phyloP scores from a whole-genome alignment of 2,113 vertebrate species.

The Pachypanchax playfairii region DNA sequence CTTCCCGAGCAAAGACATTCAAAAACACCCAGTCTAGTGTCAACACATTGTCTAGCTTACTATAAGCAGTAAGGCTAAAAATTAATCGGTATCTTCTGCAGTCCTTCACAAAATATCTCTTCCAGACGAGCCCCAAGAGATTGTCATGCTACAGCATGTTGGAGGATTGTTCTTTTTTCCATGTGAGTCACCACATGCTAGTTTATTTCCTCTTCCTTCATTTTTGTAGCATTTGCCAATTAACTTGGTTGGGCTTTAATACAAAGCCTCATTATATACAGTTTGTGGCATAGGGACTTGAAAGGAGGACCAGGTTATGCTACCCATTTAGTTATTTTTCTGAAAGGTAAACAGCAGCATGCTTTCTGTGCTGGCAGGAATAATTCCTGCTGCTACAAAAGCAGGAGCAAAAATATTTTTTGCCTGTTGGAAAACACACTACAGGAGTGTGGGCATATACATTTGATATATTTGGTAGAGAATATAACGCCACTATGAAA shows the following conservation, averaged over 20 bases:
- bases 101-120: slow-evolving; percentile 5
- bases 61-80: slow-evolving; percentile 1
- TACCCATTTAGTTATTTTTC: slow-evolving; percentile 23
- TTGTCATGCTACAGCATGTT: background rate
- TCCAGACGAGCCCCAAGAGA: slow-evolving; percentile 11
- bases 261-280: slow-evolving; percentile 38
- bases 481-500: slow-evolving; percentile 33
- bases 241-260: slow-evolving; percentile 24
- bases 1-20: background rate
- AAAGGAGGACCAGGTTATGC: slow-evolving; percentile 34
- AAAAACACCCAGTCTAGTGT: background rate
- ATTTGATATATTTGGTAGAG: slow-evolving; percentile 15
- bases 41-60: background rate
- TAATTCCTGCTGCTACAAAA: slow-evolving; percentile 28
- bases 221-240: slow-evolving; percentile 10
- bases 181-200: background rate
- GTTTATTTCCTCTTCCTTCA: background rate
- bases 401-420: slow-evolving; percentile 24
- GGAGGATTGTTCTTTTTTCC: slow-evolving; percentile 9
- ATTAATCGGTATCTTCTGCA: background rate
- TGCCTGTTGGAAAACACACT: slow-evolving; percentile 33
- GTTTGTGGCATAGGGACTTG: slow-evolving; percentile 36
- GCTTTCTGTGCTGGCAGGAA: slow-evolving; percentile 28
- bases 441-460: slow-evolving; percentile 17
- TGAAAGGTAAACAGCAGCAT: slow-evolving; percentile 34